Conservation (phyloP, 1,140 invertebrate genomes). For the Leucophenga varia region DNA sequence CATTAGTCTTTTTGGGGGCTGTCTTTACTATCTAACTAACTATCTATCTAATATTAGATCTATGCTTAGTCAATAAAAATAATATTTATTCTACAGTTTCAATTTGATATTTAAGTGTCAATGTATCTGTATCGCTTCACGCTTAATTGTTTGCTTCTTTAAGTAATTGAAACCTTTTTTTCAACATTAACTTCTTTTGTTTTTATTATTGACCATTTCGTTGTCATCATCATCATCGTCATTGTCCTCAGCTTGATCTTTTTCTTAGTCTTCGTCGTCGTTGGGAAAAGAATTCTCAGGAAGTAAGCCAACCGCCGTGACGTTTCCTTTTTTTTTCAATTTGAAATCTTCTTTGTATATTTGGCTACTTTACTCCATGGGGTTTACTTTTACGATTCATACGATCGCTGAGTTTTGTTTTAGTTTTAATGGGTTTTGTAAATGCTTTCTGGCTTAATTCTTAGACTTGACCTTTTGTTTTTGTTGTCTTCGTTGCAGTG, state of each 20-base stretch:
- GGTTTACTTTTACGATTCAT: slow-evolving; percentile 1
- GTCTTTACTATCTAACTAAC: neutral
- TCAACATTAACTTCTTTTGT: too few species aligned
- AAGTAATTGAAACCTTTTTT: slow-evolving; percentile 8
- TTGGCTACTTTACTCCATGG: slow-evolving; percentile 10
- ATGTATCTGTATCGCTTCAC: slow-evolving; percentile 34
- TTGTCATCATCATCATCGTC: slow-evolving; percentile 18
- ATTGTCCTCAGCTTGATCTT: slow-evolving; percentile 6
- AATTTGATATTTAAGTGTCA: slow-evolving; percentile 26
- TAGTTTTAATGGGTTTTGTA: neutral
- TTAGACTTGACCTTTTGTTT: slow-evolving; percentile 43
- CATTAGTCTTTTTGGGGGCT: slow-evolving; percentile 20
- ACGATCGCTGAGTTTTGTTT: too few species aligned
- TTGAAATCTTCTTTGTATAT: slow-evolving; percentile 13
- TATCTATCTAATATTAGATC: neutral
- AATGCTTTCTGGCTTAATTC: slow-evolving; percentile 29
- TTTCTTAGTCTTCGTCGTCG: slow-evolving; percentile 16
- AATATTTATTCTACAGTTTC: slow-evolving; percentile 13
- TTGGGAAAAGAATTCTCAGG: slow-evolving; percentile 28
- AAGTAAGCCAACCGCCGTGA: slow-evolving; percentile 49
- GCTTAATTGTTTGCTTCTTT: slow-evolving; percentile 36
- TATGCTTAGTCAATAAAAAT: slow-evolving; percentile 14
- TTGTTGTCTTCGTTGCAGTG: neutral
- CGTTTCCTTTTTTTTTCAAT: slow-evolving; percentile 24
- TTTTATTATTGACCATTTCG: slow-evolving; percentile 11